phyloP scores from a whole-genome alignment of 2,113 vertebrate genomes.

The Phainopepla nitens region DNA sequence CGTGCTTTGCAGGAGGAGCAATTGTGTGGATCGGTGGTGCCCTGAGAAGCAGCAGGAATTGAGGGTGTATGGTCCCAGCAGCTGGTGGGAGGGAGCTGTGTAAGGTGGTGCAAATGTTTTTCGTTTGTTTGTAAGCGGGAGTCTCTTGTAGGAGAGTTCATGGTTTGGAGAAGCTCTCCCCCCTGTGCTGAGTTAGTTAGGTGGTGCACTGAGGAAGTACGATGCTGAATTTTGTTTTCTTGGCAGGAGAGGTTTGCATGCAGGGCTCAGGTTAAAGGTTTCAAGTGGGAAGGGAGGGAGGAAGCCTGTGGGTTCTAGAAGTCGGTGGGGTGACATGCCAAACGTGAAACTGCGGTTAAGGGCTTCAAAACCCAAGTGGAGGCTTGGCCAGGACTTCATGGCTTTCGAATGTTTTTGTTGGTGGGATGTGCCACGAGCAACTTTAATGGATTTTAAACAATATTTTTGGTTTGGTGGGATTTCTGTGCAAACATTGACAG shows the following conservation, averaged over 20 bases:
- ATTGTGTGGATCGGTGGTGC: fast-evolving
- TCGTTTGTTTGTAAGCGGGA: not conserved
- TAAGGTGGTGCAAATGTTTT: not conserved
- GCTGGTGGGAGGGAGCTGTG: not conserved
- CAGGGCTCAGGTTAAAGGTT: not conserved
- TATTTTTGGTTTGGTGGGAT: constrained; percentile 46
- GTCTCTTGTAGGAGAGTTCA: not conserved
- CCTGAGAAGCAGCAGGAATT: not conserved
- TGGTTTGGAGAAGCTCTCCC: not conserved
- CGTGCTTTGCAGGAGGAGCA: not conserved
- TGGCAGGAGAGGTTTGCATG: not conserved
- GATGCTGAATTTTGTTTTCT: not conserved
- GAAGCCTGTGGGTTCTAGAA: constrained; percentile 11
- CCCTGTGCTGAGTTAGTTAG: not conserved
- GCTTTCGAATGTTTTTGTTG: constrained; percentile 15
- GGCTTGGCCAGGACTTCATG: not conserved
- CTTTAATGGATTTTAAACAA: constrained; percentile 21
- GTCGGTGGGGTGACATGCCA: fast-evolving
- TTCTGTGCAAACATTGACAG: constrained; percentile 48
- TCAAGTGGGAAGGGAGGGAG: not conserved
- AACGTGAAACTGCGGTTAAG: not conserved
- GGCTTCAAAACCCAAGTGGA: not conserved
- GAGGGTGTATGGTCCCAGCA: not conserved
- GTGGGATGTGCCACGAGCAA: constrained; percentile 22
- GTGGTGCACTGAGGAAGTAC: fast-evolving